phyloP scores from a whole-genome alignment of 2,888 invertebrate genomes.

The Pyrrhosoma nymphula region DNA sequence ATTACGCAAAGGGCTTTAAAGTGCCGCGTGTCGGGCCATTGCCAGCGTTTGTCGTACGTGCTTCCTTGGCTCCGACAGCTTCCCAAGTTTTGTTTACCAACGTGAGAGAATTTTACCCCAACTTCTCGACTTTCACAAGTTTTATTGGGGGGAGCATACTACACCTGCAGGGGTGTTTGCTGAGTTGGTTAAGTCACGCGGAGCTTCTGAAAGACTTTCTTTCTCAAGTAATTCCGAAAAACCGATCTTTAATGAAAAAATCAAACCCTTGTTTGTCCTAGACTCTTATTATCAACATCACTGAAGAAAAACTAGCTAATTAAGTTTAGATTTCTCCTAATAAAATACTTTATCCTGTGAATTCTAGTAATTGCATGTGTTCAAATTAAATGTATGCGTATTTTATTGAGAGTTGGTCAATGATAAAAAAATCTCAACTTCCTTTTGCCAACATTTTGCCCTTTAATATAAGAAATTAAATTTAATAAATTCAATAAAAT shows the following conservation, averaged over 20 bases:
- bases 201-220: background rate
- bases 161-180: background rate
- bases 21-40: background rate
- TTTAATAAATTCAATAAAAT: too few species aligned
- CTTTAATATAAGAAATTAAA: too few species aligned
- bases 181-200: background rate
- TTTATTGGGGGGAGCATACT: slow-evolving; percentile 2
- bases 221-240: background rate
- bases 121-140: slow-evolving; percentile 11
- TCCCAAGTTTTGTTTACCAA: background rate
- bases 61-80: background rate
- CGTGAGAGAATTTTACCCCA: background rate
- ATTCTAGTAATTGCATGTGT: too few species aligned
- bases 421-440: too few species aligned
- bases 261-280: background rate
- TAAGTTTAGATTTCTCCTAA: too few species aligned
- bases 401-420: too few species aligned
- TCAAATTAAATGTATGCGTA: too few species aligned
- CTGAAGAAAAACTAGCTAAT: background rate
- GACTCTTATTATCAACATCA: background rate
- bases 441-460: too few species aligned
- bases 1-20: background rate
- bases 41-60: background rate
- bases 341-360: too few species aligned
- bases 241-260: background rate